Base-by-base conservation (phyloP, 1,140 invertebrate genomes). In the Drosophila sproati region DNA sequence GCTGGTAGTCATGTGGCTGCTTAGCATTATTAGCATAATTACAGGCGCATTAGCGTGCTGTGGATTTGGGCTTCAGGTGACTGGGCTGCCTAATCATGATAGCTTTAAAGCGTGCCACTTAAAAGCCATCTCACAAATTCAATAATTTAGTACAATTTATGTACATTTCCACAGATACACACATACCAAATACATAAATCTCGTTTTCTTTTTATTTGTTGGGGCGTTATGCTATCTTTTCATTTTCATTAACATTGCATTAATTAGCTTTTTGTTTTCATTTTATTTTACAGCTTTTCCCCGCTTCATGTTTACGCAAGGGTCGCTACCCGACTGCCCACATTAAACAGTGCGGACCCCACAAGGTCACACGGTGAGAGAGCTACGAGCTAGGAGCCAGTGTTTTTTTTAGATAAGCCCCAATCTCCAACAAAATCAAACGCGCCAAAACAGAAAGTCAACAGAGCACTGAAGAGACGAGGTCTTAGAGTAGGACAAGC, bases 11-110 rank as follows among this genome's bases (percentile, higher is more conserved):
- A 77, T 80, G 66, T 72, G 82, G 76, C 80, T 55, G 69, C 83
- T 75, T 70, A 70, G 83, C 79, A 91, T 91, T 91, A 91, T 87
- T 91, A 91, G 87, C 82, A 91, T 91, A 91, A 91, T 91, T 91
- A 91, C 88, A 77, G 78, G 80, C 73, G 82, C 78, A 91, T 91
- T 91, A 91, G 80, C 78, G 82, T 66, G 61, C 57, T 74, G 75
- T 57, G 70, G 70, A 54, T 64, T 61, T 47, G 50, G 70, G 80
- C 73, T 67, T 85, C 69, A 77, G 78, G 76, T 67, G 66, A 41
- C 68, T 77, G 63, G 82, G 39, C 54, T 52, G 62, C 71, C 71
- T 77, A 73, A 74, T 74, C 77, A 88, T 88, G 80, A 88, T 73
- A 74, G 70, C 54, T 69, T 66, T 61, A 75, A 74, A 77, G 69